Base-by-base conservation (phyloP, 2,797 vertebrate species). In the Hapalemur alaotrensis region DNA sequence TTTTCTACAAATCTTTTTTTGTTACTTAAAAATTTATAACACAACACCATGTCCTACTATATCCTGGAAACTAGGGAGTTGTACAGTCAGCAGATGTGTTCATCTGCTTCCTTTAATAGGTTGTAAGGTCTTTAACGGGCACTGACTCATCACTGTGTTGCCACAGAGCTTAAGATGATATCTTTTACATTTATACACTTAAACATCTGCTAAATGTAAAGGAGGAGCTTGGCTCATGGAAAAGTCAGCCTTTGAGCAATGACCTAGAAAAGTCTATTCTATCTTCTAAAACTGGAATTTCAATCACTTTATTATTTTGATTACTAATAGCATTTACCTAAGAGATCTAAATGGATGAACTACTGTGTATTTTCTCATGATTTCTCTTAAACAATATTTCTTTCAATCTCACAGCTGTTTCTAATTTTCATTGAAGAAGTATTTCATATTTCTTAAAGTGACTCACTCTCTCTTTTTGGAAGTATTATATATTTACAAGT, bases 401-500 rank as follows among this genome's bases (percentile, higher is more conserved):
- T 95, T 86, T 94, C 7, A 70, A 11, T 50, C 4, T 80, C 4
- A 91, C 10, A 23, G 20, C 5, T 54, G 2, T 54, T 84, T 48
- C 20, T 67, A 83, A 65, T 25, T 82, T 89, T 63, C 11, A 76
- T 10, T 95, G 8, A 72, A 81, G 15, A 93, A 65, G 4, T 65
- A 73, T 54, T 95, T 87, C 25, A 50, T 41, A 32, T 52, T 97
- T 95, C 14, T 67, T 23, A 35, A 88, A 96, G 41, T 65, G 17
- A 72, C 7, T 89, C 38, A 54, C 14, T 38, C 13, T 73, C 15
- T 46, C 10, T 50, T 5, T 75, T 95, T 73, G 22, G 9, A 15
- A 17, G 1, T 48, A 80, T 89, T 85, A 43, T 48, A 72, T 79
- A 80, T 95, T 97, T 95, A 89, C 28, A 89, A 79, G 43, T 86